phyloP scores from a whole-genome alignment of 1,140 invertebrate species.

The Fopius arisanus region DNA sequence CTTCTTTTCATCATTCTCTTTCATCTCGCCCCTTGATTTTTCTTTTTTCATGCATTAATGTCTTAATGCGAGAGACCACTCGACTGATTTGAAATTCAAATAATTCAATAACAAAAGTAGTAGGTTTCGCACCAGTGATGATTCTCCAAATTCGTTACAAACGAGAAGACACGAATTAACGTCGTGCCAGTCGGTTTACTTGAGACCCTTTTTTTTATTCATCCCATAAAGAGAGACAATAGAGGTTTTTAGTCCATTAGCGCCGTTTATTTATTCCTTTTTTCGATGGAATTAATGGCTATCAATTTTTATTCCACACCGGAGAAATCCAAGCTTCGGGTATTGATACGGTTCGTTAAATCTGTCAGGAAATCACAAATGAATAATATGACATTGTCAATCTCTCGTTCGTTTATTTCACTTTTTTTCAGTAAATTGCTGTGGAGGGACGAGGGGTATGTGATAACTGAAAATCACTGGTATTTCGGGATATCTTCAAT shows the following conservation, averaged over 20 bases:
- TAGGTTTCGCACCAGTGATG: neutral
- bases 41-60: neutral
- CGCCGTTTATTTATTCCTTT: neutral
- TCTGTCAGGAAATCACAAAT: constrained; percentile 4
- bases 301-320: neutral
- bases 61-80: constrained; percentile 1
- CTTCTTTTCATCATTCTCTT: neutral
- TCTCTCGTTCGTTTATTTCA: neutral
- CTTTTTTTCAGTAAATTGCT: neutral
- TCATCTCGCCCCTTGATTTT: neutral
- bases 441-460: neutral
- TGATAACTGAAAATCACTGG: neutral
- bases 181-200: neutral
- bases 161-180: constrained; percentile 6
- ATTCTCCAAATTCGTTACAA: constrained; percentile 8
- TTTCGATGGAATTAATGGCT: neutral
- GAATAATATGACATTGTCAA: neutral
- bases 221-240: neutral
- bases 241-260: neutral
- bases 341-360: constrained; percentile 11
- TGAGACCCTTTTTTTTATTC: neutral
- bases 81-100: neutral
- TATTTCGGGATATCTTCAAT: neutral
- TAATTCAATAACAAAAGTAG: constrained; percentile 2
- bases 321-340: neutral